These are phyloP conservation scores for Plectropomus leopardus DNA, from an alignment of 2,113 vertebrate genomes.

Conservation along the genomic window DNA sequence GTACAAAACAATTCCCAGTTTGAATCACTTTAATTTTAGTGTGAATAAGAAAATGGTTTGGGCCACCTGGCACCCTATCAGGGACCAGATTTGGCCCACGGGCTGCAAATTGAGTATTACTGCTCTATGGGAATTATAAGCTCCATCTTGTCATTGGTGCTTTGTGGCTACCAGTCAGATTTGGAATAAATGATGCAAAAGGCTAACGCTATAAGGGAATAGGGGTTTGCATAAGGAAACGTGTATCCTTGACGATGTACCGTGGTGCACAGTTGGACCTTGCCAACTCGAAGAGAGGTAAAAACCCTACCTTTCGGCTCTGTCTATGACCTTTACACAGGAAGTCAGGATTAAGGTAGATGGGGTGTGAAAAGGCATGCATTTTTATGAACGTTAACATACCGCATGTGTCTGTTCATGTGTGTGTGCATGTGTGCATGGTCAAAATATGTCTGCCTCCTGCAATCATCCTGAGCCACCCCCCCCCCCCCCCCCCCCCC, in stretches of 20 bases:
- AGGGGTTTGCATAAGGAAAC: conserved; percentile 20
- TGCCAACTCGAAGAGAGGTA: conserved; percentile 24
- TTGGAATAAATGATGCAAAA: conserved; percentile 36
- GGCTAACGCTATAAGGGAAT: conserved; percentile 37
- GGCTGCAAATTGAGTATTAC: too few relatives aligned
- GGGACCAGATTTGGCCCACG: too few relatives aligned
- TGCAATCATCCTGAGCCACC: conserved; percentile 51
- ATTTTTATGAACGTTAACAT: conserved; percentile 68
- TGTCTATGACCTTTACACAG: conserved; percentile 75
- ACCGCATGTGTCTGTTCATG: conserved; percentile 24
- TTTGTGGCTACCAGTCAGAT: conserved; percentile 7
- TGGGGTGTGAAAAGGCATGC: conserved; percentile 74
- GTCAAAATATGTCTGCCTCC: conserved; percentile 51
- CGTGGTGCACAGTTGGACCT: conserved; percentile 35
- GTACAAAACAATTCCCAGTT: too few relatives aligned
- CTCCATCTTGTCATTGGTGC: background rate
- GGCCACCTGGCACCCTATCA: too few relatives aligned
- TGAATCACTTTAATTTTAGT: too few relatives aligned
- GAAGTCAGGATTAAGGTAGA: conserved; percentile 73
- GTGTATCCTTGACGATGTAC: conserved; percentile 29
- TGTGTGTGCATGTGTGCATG: conserved; percentile 13
- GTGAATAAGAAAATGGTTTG: too few relatives aligned
- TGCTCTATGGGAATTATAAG: background rate
- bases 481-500: conserved; percentile 42
- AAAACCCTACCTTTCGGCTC: conserved; percentile 62